Percentiles rank a stretch among this genome's conserved stretches.
Evolutionary conservation across 2,888 invertebrate genomes (phyloP).

Genomic region (Invenusta paracnida): DNA sequence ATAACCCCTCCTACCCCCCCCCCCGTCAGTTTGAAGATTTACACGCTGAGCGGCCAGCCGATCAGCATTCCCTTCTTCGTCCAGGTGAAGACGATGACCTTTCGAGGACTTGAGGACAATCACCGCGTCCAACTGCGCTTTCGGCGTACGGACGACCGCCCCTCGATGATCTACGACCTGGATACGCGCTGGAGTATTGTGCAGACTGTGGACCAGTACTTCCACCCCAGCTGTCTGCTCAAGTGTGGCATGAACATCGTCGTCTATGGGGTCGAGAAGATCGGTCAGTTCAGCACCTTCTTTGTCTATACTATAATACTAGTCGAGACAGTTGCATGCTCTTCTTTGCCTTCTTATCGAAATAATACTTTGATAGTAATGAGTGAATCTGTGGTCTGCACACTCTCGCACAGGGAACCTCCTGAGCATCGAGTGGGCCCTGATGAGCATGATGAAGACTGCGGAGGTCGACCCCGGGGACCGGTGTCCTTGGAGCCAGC

Average conservation of each 20-base stretch:
- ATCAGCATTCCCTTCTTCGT: conserved; percentile 1
- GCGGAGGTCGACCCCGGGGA: not conserved
- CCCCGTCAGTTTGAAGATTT: not conserved
- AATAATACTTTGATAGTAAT: too few relatives aligned
- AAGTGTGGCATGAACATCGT: not conserved
- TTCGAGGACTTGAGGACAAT: not conserved
- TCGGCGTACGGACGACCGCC: not conserved
- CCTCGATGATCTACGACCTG: not conserved
- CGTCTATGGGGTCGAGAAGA: not conserved
- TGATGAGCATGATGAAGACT: not conserved
- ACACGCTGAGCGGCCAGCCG: not conserved
- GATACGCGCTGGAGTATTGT: not conserved
- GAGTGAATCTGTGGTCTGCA: too few relatives aligned
- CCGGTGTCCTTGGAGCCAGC: not conserved
- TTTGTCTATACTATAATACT: too few relatives aligned
- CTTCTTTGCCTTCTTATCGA: too few relatives aligned
- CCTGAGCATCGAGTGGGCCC: conserved; percentile 5
- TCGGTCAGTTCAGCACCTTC: not conserved
- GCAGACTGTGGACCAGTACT: not conserved
- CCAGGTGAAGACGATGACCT: not conserved
- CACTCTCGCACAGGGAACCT: not conserved
- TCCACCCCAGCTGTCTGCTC: not conserved
- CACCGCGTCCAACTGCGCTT: not conserved
- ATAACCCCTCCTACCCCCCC: too few relatives aligned
- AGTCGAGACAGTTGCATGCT: too few relatives aligned